Percentiles rank a stretch among this genome's conserved stretches.
phyloP scores from a whole-genome alignment of 2,113 vertebrate species.

The Ancistrus triradiatus region DNA sequence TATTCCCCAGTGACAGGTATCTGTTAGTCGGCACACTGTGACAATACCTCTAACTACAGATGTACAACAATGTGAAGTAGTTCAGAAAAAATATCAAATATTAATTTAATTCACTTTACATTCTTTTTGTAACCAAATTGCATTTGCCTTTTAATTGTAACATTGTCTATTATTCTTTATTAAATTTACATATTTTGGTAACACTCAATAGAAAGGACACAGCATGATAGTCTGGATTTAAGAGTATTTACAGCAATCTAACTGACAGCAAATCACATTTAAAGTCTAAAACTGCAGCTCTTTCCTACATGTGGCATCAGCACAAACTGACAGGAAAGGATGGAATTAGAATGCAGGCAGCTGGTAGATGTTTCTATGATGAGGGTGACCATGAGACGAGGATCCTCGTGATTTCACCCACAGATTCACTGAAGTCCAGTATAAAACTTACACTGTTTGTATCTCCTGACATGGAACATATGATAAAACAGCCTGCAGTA shows the following conservation, averaged over 20 bases:
- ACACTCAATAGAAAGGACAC: slow-evolving; percentile 72
- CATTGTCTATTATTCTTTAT: slow-evolving; percentile 46
- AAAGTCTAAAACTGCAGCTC: slow-evolving; percentile 39
- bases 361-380: slow-evolving; percentile 12
- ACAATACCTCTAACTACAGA: slow-evolving; percentile 26
- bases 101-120: slow-evolving; percentile 40
- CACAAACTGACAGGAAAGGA: slow-evolving; percentile 40
- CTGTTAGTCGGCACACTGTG: slow-evolving; percentile 28
- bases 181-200: slow-evolving; percentile 65
- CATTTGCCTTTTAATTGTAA: slow-evolving; percentile 47
- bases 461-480: not conserved
- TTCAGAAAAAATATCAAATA: slow-evolving; percentile 56
- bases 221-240: slow-evolving; percentile 61
- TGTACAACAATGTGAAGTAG: slow-evolving; percentile 47
- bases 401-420: slow-evolving; percentile 14
- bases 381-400: slow-evolving; percentile 2
- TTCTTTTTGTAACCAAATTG: slow-evolving; percentile 37
- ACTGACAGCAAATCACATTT: slow-evolving; percentile 62
- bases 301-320: slow-evolving; percentile 39
- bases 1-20: slow-evolving; percentile 23
- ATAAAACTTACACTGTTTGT: slow-evolving; percentile 5
- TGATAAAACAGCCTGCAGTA: slow-evolving; percentile 7
- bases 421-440: not conserved
- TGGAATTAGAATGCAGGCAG: slow-evolving; percentile 42
- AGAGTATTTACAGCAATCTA: slow-evolving; percentile 69